Percentiles rank a stretch among this genome's conserved stretches.
phyloP scores from a whole-genome alignment of 2,797 vertebrate species.

The Emydoidea blandingii region DNA sequence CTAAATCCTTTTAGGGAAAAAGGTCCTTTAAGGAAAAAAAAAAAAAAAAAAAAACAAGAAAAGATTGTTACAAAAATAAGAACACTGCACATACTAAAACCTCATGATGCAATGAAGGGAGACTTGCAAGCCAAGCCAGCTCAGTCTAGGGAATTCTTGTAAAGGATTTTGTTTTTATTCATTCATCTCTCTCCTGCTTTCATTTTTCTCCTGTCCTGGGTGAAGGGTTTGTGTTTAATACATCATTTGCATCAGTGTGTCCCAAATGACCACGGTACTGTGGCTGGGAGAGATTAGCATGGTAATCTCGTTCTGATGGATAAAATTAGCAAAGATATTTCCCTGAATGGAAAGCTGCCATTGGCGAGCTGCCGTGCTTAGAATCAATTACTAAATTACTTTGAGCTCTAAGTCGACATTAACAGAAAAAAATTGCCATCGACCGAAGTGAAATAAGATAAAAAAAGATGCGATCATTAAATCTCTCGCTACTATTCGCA shows the following conservation, averaged over 20 bases:
- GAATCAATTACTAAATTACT: conserved; percentile 99
- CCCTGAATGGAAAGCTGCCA: conserved; percentile 93
- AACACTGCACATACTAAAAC: fast-evolving
- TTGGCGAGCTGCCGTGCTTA: conserved; percentile 91
- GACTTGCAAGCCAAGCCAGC: conserved; percentile 7
- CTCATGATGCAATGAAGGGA: conserved; percentile 31
- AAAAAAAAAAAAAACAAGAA: not conserved
- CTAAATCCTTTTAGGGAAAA: not conserved
- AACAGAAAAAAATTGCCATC: conserved; percentile 99
- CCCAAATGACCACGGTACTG: conserved; percentile 92
- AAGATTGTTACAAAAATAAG: not conserved
- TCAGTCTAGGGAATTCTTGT: conserved; percentile 50
- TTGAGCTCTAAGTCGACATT: conserved; percentile 99
- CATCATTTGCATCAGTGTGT: conserved; percentile 87
- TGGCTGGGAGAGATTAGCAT: conserved; percentile 93
- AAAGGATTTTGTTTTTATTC: conserved; percentile 39
- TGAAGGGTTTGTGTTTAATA: conserved; percentile 84
- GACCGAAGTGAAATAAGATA: conserved; percentile 98
- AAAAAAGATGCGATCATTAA: conserved; percentile 99
- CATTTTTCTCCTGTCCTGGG: conserved; percentile 76
- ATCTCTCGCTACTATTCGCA: conserved; percentile 98
- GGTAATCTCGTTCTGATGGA: conserved; percentile 99
- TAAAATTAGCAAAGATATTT: conserved; percentile 99
- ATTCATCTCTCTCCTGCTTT: conserved; percentile 68
- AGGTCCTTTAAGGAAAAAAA: fast-evolving